Evolutionary conservation across 2,888 invertebrate genomes (phyloP), one percentile per base, ranked within the genome.

Genomic region (Carpatolechia fugitivella): DNA sequence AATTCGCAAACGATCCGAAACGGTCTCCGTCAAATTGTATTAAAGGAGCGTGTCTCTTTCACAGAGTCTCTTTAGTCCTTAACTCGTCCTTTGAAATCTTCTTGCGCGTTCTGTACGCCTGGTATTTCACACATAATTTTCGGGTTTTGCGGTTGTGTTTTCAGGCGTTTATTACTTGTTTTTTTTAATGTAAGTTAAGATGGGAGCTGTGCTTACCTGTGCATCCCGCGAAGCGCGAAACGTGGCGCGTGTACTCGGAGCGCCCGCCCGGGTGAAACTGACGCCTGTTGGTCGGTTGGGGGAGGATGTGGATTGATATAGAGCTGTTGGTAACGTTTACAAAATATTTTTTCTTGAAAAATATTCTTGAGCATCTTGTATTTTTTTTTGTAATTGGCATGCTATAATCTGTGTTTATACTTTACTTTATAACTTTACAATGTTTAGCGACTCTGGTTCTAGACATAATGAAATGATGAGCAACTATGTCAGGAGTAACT

Each of bases 271-370:
- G 54, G 46, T 48, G 29, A 49, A 13, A 60, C 60, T 60, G 58
- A 54, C 48, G 56, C 56, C 76, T 75, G 75, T 76, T 74, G 76
- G 74, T 68, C 66, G 60, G 24, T 24, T 6, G 60, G 65, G 77
- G 80, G 78, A 73, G 71, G 63, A 64, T 59, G 56, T 52, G 66
- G 73, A 47, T 5, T 64, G 1, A 14, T 59, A 70, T 62, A 70
- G 80, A 80, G 87, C 47, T 74, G 85, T 46, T 69, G 63, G 55
- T 65, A 31, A 16, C 47, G 4, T 4, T 31, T 16, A 10, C 31
- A 29, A 1, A 3, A 10, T 24, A 24, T 24, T 24, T 24, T 24
- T 24, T 24, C 6, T 24, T 24, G 24, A 24, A 24, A 24, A 4
- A 24, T 24, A n/a, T n/a, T n/a, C n/a, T n/a, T n/a, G n/a, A n/a